phyloP scores from a whole-genome alignment of 2,113 vertebrate species.

The Cricetomys ansorgei region DNA sequence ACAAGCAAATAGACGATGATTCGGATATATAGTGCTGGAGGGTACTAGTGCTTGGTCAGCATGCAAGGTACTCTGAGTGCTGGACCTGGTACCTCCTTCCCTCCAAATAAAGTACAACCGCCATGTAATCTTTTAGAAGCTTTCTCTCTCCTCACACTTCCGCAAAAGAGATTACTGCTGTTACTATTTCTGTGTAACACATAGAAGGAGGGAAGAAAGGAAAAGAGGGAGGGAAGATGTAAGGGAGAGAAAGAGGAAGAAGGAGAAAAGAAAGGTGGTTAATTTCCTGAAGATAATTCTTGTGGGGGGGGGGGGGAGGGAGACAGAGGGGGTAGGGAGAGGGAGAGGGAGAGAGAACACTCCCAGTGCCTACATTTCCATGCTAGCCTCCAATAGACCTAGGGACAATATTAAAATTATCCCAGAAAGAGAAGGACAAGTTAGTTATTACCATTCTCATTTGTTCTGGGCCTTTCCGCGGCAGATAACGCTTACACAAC shows the following conservation, averaged over 20 bases:
- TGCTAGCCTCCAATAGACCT: background rate
- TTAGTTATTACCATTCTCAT: background rate
- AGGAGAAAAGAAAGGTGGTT: background rate
- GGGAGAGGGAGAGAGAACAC: background rate
- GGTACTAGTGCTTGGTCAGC: no score
- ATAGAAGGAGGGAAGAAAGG: background rate
- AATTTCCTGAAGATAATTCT: background rate
- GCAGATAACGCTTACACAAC: background rate
- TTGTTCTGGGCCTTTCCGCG: constrained; percentile 35
- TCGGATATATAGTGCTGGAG: background rate
- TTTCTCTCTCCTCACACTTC: background rate
- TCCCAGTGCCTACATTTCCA: constrained; percentile 1
- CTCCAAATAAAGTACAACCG: background rate
- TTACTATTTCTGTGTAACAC: background rate
- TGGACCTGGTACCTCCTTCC: background rate
- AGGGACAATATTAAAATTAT: background rate
- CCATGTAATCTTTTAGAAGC: background rate
- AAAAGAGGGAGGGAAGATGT: background rate
- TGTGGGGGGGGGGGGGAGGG: background rate
- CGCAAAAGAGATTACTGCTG: background rate
- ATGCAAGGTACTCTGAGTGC: background rate
- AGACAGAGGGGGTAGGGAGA: fast-evolving
- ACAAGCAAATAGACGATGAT: constrained; percentile 36
- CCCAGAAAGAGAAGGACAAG: background rate
- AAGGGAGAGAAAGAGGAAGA: no score